Evolutionary conservation across 2,797 vertebrate species (phyloP).

Genomic region (Lemur catta): DNA sequence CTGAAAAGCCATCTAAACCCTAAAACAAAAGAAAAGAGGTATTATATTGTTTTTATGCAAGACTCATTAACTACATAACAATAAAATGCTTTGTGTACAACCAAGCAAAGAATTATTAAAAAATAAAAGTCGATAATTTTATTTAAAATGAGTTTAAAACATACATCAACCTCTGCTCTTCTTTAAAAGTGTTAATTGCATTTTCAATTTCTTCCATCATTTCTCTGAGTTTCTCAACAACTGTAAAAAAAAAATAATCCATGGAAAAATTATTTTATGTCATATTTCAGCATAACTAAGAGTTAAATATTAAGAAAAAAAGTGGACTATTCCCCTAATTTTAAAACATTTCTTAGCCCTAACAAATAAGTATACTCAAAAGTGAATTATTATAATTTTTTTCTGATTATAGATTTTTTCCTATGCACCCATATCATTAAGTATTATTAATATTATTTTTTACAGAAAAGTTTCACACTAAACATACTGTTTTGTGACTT

Average conservation of each 20-base stretch:
- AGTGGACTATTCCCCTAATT: background rate
- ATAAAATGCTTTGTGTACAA: background rate
- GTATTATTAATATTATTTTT: background rate
- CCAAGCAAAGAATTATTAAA: background rate
- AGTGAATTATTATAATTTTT: slow-evolving; percentile 28
- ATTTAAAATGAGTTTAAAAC: slow-evolving; percentile 66
- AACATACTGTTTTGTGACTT: background rate
- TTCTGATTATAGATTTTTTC: background rate
- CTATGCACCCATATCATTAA: slow-evolving; percentile 12
- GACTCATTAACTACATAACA: slow-evolving; percentile 5
- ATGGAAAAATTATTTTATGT: background rate
- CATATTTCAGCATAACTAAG: background rate
- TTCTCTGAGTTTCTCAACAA: slow-evolving; percentile 91
- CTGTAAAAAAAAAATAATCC: slow-evolving; percentile 79
- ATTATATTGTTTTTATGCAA: background rate
- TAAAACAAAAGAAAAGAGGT: background rate
- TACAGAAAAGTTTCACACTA: background rate
- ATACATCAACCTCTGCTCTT: slow-evolving; percentile 90
- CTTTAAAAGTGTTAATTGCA: slow-evolving; percentile 90
- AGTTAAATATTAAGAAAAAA: slow-evolving; percentile 10
- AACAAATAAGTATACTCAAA: background rate
- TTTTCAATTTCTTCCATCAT: slow-evolving; percentile 94
- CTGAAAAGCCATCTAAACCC: slow-evolving; percentile 35
- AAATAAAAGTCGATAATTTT: slow-evolving; percentile 15
- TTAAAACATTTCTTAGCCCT: slow-evolving; percentile 21